Evolutionary conservation across 2,888 invertebrate species (phyloP), one percentile per base, ranked within the genome.

Genomic region (Diplolepis rosae): DNA sequence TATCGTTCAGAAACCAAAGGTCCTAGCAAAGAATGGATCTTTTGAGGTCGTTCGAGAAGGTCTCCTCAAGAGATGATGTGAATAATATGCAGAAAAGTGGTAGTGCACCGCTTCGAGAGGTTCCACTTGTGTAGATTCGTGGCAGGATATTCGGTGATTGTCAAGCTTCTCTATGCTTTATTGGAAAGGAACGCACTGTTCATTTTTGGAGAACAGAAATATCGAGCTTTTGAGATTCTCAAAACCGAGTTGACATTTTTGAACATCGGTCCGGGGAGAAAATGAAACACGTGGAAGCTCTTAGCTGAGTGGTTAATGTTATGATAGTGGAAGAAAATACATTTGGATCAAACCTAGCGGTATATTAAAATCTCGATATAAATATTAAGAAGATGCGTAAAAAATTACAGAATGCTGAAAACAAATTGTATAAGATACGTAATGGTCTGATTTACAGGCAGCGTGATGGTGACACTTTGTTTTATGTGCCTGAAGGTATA

Each of bases 261-360:
- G 70, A 73, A 18, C 78, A 76, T 50, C 61, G 77, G 35, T 61
- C 68, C 6, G 71, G 65, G n/a, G n/a, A n/a, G n/a, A n/a, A n/a
- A n/a, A n/a, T n/a, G n/a, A n/a, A n/a, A n/a, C n/a, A n/a, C n/a
- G 78, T 77, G 28, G 78, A 65, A 35, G 65, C 65, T 1, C 22
- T 35, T 5, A 65, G 65, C 22, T n/a, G 65, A 24, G n/a, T 32
- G 18, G 39, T 39, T 15, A 35, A 65, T 39, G 39, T 65, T n/a
- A 35, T 65, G 39, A 15, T 35, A 4, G 54, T 54, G 4, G 54
- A 54, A 27, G 54, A 54, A n/a, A 54, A 54, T 54, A 27, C 54
- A 30, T 54, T 54, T 30, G n/a, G 28, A 51, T 51, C 51, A n/a
- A 51, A 51, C 18, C 18, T 51, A 51, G 18, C 28, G 2, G 18